A percentile compares a stretch with the other conserved stretches of the same genome.
phyloP scores from a whole-genome alignment of 2,888 invertebrate genomes.

The Dilophus febrilis region DNA sequence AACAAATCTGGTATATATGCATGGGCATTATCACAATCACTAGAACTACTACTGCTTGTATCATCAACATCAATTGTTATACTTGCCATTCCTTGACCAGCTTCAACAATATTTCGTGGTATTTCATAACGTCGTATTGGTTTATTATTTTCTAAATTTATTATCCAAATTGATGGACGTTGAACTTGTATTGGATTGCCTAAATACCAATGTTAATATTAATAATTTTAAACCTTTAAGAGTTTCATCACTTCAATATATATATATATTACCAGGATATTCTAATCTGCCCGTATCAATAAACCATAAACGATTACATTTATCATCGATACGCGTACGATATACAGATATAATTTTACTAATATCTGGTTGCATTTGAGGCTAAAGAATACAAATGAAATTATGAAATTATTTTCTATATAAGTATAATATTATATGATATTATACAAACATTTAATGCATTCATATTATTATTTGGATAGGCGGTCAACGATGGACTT shows the following conservation, averaged over 20 bases:
- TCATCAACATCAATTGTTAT: slow-evolving; percentile 45
- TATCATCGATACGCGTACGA: slow-evolving; percentile 44
- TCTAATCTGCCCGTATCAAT: slow-evolving; percentile 60
- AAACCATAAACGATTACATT: slow-evolving; percentile 59
- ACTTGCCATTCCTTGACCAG: slow-evolving; percentile 41
- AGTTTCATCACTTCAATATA: slow-evolving; percentile 18
- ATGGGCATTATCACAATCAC: slow-evolving; percentile 43
- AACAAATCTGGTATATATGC: slow-evolving; percentile 52
- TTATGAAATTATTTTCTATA: no score
- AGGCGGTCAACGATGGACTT: background rate
- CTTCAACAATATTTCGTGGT: slow-evolving; percentile 23
- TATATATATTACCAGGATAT: slow-evolving; percentile 27
- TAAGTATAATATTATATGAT: background rate
- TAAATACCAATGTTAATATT: no score
- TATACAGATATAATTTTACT: slow-evolving; percentile 46
- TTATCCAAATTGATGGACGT: slow-evolving; percentile 44
- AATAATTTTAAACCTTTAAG: no score
- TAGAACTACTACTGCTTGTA: no score
- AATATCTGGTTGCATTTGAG: slow-evolving; percentile 8
- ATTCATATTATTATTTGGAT: background rate
- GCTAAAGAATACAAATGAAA: no score
- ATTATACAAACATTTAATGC: background rate
- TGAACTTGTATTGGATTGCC: slow-evolving; percentile 34
- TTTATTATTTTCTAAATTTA: slow-evolving; percentile 43
- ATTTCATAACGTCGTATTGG: slow-evolving; percentile 38